Base-by-base conservation (phyloP, 2,888 invertebrate genomes). In the Capitulum mitella region DNA sequence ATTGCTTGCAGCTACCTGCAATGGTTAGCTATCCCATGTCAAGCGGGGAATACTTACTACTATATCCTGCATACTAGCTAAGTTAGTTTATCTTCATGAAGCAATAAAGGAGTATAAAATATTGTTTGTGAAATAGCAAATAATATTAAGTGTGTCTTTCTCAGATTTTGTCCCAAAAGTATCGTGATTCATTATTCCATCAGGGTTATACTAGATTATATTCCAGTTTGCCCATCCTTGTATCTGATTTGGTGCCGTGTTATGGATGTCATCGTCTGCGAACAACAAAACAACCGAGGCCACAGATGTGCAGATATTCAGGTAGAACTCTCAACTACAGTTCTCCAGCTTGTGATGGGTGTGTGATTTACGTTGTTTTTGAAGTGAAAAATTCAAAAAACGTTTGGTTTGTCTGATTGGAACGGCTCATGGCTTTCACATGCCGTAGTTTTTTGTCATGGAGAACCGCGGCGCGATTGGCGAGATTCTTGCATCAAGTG, bases 261-360 rank as follows among this genome's bases (percentile, higher is more conserved):
- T 77, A 58, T 78, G 43, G 51, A 58, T 58, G 58, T n/a, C 77
- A 16, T 14, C 61, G 61, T 32, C 32, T 61, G 14, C 32, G 32
- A 16, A 61, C n/a, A n/a, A 14, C 61, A 32, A 8, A 14, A 10
- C n/a, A 16, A 32, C 14, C 6, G 32, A 32, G 61, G 61, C 3
- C 61, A 32, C 61, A 61, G 61, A 61, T 61, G 61, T 61, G 61
- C 8, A 29, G 29, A 16, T 61, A 32, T 32, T 61, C 61, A 61
- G 61, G 61, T 61, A 61, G 3, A n/a, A 5, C n/a, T 2, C 26
- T 3, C 8, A 61, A 32, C 5, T 32, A n/a, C 0, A 0, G n/a
- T 8, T 22, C 29, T n/a, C 2, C 29, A 29, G 14, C 6, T n/a
- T 2, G 29, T 8, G 2, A 29, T 0, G 6, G n/a, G 8, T 10